These are phyloP conservation scores for Ophion costatus DNA, from an alignment of 2,888 invertebrate species.

Conservation along the genomic window DNA sequence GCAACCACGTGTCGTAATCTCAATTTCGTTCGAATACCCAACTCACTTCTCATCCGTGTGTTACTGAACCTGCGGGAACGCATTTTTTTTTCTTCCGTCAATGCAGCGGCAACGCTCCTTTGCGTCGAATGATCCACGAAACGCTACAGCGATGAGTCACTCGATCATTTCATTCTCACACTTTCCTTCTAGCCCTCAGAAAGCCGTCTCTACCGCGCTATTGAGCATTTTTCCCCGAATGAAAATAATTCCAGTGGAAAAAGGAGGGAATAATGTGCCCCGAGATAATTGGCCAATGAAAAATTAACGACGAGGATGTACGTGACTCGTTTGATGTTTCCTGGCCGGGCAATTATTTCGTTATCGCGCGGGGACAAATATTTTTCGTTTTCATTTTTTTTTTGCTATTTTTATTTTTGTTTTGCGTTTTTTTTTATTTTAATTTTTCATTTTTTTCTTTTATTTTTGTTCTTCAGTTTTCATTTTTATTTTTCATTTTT, in stretches of 20 bases:
- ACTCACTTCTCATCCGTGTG: too few species aligned
- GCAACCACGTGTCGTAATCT: too few species aligned
- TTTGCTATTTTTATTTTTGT: background rate
- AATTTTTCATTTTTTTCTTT: too few species aligned
- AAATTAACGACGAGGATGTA: slow-evolving; percentile 16
- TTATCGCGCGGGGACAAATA: background rate
- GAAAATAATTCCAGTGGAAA: too few species aligned
- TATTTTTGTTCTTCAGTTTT: too few species aligned
- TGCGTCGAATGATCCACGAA: background rate
- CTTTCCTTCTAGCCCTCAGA: background rate
- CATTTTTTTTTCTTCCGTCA: background rate
- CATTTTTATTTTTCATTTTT: too few species aligned
- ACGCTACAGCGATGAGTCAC: background rate
- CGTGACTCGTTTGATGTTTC: slow-evolving; percentile 19
- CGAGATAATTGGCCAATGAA: slow-evolving; percentile 21
- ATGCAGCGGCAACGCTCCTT: background rate
- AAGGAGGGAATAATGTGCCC: background rate
- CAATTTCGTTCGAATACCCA: too few species aligned
- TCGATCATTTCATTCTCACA: slow-evolving; percentile 14
- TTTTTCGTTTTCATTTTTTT: background rate
- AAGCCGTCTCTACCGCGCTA: background rate
- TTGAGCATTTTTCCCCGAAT: background rate
- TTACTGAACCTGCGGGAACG: too few species aligned
- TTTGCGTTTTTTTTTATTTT: too few species aligned
- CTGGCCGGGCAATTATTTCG: background rate